These are phyloP conservation scores for Mormyrops boulengeri DNA, from an alignment of 2,797 vertebrate genomes.

Conservation along the genomic window DNA sequence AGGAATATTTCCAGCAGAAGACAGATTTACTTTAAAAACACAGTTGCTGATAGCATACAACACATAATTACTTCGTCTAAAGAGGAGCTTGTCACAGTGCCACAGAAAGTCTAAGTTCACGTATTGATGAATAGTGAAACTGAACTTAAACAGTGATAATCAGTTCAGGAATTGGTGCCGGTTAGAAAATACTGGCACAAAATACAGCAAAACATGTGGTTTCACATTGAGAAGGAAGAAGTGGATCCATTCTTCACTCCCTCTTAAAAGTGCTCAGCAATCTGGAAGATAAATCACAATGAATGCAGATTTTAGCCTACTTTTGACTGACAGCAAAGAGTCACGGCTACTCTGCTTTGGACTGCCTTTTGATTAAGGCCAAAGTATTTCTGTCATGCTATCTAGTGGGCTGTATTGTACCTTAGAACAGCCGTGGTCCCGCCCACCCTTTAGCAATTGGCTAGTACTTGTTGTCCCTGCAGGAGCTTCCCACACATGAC, in stretches of 20 bases:
- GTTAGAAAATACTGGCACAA: neutral
- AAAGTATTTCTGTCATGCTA: neutral
- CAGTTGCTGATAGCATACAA: neutral
- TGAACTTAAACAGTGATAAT: neutral
- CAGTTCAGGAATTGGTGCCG: neutral
- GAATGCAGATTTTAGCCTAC: neutral
- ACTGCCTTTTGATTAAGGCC: neutral
- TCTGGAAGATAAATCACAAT: conserved; percentile 19
- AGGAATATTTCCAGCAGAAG: neutral
- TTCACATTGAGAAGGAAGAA: conserved; percentile 25
- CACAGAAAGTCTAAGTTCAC: neutral
- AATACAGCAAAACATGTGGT: neutral
- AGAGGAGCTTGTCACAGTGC: neutral
- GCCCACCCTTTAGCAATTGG: neutral
- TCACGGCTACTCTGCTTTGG: neutral
- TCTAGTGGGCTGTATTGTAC: neutral
- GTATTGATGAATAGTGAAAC: neutral
- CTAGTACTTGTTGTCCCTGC: conserved; percentile 39
- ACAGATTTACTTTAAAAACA: neutral
- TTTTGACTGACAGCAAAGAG: conserved; percentile 14
- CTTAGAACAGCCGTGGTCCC: conserved; percentile 11
- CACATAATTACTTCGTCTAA: neutral
- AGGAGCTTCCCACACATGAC: conserved; percentile 58
- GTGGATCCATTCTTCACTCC: conserved; percentile 16
- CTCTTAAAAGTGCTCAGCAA: conserved; percentile 30